These are phyloP conservation scores for Xerus inauris DNA, from an alignment of 2,113 vertebrate genomes.

Conservation along the genomic window DNA sequence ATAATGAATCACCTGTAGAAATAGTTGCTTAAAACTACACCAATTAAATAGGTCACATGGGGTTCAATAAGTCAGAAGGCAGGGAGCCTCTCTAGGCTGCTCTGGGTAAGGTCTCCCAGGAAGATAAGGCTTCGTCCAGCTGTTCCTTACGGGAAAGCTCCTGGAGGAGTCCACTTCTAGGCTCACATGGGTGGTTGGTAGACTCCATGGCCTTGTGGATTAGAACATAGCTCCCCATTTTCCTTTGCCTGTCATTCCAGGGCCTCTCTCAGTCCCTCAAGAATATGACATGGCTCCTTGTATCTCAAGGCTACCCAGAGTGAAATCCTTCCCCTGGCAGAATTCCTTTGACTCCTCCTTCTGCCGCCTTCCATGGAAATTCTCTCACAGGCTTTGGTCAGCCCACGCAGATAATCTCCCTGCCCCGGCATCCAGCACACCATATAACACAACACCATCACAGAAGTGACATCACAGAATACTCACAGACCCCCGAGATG, in stretches of 20 bases:
- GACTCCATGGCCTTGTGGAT: background rate
- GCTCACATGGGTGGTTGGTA: background rate
- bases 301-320: background rate
- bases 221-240: background rate
- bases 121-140: no score
- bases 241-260: background rate
- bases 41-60: no score
- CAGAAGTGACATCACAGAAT: no score
- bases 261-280: no score
- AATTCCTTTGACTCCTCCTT: background rate
- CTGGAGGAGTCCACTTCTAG: background rate
- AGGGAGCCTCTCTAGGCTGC: no score
- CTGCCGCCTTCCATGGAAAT: no score
- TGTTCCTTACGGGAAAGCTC: no score
- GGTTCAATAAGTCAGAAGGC: background rate
- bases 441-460: no score
- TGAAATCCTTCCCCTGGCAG: background rate
- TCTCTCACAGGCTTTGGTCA: background rate
- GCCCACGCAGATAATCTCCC: background rate
- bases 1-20: background rate
- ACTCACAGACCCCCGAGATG: background rate
- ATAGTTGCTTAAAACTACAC: background rate
- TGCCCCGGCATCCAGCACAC: rapidly evolving
- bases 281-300: background rate
- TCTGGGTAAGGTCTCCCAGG: background rate